Base-by-base conservation (phyloP, 2,888 invertebrate species). In the Patella pellucida region DNA sequence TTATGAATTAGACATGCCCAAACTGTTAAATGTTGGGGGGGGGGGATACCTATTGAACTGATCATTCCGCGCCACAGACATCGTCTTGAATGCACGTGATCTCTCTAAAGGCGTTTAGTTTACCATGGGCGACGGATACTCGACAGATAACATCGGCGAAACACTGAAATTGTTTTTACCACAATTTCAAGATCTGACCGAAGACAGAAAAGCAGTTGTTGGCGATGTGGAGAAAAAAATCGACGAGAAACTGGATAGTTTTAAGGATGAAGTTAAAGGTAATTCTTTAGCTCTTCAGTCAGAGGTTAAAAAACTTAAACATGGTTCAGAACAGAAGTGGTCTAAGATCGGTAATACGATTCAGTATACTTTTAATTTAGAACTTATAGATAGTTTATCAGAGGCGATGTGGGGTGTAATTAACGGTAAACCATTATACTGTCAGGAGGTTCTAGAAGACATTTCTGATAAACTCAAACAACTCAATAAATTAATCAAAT, bases 401-500 rank as follows among this genome's bases (percentile, higher is more conserved):
- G 75, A 79, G 19, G 69, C 70, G 16, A 9, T 50, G 51, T 78
- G 74, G 77, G 78, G 74, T 56, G 50, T 77, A 52, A 68, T 78
- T 16, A 72, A 76, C 62, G 41, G 70, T 1, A 79, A 78, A 70
- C 4, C 15, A n/a, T 71, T 73, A 3, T 77, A 78, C 56, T 69
- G 54, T 11, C 15, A 27, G 3, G 79, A 77, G 5, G 9, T 71
- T 68, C 31, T 78, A 41, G n/a, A n/a, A 1, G 76, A 75, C 12
- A 14, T 19, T 5, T 2, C n/a, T 16, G 79, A 78, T 1, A 79
- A 75, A 68, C 5, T 79, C 0, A 69, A 80, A 14, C 70, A 79
- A n/a, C 51, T 73, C 5, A 78, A 78, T n/a, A 79, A 80, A 67
- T 56, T 77, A 12, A 78, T 79, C 54, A 71, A 74, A 2, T 74